Evolutionary conservation across 2,113 vertebrate species (phyloP).

Genomic region (Sylvilagus bachmani): DNA sequence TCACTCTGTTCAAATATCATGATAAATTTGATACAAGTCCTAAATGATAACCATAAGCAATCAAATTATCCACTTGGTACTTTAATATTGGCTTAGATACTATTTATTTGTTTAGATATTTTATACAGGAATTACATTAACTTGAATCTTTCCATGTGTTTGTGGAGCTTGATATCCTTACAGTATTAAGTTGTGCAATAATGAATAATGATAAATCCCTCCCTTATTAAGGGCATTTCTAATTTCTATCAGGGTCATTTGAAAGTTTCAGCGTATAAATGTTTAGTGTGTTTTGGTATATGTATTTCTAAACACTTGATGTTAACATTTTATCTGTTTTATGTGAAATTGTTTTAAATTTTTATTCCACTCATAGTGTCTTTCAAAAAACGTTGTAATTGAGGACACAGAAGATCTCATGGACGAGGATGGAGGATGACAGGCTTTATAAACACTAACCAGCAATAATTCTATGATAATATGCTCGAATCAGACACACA

Average conservation of each 20-base stretch:
- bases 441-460: not conserved
- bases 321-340: not conserved
- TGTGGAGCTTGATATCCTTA: not conserved
- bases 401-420: not conserved
- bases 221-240: not conserved
- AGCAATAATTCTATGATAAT: not conserved
- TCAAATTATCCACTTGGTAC: not conserved
- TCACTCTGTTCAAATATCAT: not conserved
- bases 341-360: not conserved
- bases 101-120: not conserved
- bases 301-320: not conserved
- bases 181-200: not conserved
- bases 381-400: not conserved
- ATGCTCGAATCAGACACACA: not conserved
- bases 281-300: not conserved
- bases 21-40: not conserved
- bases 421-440: not conserved
- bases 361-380: not conserved
- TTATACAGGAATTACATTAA: not conserved
- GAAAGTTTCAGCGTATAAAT: not conserved
- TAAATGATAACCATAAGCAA: not conserved
- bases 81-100: not conserved
- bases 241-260: not conserved
- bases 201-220: not conserved
- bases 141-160: not conserved